These are phyloP conservation scores for Hypothenemus hampei DNA, from an alignment of 1,140 invertebrate genomes.

Conservation along the genomic window DNA sequence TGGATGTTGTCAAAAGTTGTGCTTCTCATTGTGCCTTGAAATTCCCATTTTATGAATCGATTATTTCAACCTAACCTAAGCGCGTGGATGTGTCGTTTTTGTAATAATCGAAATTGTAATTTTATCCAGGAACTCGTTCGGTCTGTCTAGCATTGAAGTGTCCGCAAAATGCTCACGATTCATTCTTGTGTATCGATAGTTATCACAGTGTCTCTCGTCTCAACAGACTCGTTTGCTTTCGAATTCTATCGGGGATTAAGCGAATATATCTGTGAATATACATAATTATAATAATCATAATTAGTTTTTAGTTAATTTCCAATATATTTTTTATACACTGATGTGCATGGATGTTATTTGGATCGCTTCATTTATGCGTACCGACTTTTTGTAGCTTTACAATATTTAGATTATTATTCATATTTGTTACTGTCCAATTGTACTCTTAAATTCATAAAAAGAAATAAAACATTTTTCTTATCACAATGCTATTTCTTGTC, in stretches of 20 bases:
- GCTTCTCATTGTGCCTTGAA: conserved; percentile 15
- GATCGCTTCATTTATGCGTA: conserved; percentile 15
- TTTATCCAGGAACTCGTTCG: too few relatives aligned
- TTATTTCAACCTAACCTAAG: neutral
- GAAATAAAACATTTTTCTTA: conserved; percentile 18
- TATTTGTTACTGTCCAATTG: conserved; percentile 18
- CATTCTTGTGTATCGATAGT: too few relatives aligned
- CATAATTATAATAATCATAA: conserved; percentile 10
- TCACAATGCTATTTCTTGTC: neutral
- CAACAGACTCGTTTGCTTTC: neutral
- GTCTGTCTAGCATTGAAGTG: too few relatives aligned
- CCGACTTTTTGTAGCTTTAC: conserved; percentile 13
- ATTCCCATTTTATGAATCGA: neutral
- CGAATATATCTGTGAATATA: conserved; percentile 16
- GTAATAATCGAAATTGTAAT: neutral
- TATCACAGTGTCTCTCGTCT: too few relatives aligned
- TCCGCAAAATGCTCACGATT: too few relatives aligned
- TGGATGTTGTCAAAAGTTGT: conserved; percentile 2
- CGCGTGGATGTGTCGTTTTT: neutral
- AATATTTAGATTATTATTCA: conserved; percentile 12
- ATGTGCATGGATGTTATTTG: conserved; percentile 7
- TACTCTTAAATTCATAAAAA: conserved; percentile 10
- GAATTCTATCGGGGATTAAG: conserved; percentile 9
- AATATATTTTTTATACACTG: conserved; percentile 19
- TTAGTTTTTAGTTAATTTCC: conserved; percentile 18